Conservation (phyloP, 2,797 vertebrate species). For the Margarornis squamiger region DNA sequence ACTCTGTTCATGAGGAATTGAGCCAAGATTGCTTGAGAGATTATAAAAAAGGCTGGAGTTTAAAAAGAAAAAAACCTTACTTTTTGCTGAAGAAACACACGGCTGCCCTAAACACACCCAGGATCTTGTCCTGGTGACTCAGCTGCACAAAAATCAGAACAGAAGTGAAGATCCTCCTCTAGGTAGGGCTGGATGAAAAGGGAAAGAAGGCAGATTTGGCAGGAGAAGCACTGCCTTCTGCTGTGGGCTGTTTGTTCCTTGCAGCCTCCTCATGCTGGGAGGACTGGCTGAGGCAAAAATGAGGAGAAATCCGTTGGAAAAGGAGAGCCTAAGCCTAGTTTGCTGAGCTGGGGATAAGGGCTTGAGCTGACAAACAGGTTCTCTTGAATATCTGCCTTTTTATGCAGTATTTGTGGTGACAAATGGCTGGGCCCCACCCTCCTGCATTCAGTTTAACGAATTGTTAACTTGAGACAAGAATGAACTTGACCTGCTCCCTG, state of each 20-base stretch:
- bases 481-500: slow-evolving; percentile 54
- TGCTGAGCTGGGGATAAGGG: neutral
- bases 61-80: neutral
- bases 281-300: neutral
- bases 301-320: neutral
- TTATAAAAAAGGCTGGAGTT: neutral
- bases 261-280: neutral
- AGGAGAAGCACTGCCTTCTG: neutral
- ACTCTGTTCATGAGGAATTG: neutral
- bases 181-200: neutral
- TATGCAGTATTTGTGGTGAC: slow-evolving; percentile 50
- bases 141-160: slow-evolving; percentile 16
- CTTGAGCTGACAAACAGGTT: slow-evolving; percentile 55
- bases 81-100: neutral
- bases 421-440: slow-evolving; percentile 59
- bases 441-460: slow-evolving; percentile 3
- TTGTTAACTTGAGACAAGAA: slow-evolving; percentile 56
- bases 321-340: neutral
- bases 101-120: neutral
- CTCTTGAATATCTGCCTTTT: slow-evolving; percentile 15
- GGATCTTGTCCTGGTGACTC: neutral
- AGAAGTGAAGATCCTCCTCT: neutral
- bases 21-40: slow-evolving; percentile 25
- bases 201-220: neutral
- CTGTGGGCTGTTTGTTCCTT: neutral